Evolutionary conservation across 1,140 invertebrate genomes (phyloP).

Genomic region (Danaus plexippus): DNA sequence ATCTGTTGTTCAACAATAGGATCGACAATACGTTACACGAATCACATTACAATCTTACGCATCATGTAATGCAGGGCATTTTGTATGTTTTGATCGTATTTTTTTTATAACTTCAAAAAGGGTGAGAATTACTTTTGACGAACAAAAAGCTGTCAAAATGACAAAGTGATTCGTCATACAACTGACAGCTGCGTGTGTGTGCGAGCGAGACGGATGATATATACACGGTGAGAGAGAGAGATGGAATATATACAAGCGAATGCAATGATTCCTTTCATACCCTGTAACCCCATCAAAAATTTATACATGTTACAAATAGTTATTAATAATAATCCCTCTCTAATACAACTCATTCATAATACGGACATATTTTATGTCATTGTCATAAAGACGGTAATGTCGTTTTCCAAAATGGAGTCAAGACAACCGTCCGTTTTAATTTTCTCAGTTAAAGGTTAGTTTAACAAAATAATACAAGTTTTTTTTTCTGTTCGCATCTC

Average conservation of each 20-base stretch:
- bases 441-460: constrained; percentile 10
- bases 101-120: constrained; percentile 37
- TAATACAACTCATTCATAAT: constrained; percentile 5
- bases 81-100: constrained; percentile 2
- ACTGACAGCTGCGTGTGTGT: constrained; percentile 48
- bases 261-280: constrained; percentile 6
- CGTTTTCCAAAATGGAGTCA: background rate
- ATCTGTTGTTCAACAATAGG: too few species aligned
- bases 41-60: too few species aligned
- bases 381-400: constrained; percentile 1
- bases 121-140: constrained; percentile 57
- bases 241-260: constrained; percentile 16
- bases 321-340: too few species aligned
- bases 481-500: constrained; percentile 25
- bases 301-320: too few species aligned
- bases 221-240: constrained; percentile 9
- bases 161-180: constrained; percentile 64
- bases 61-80: too few species aligned
- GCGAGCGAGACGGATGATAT: constrained; percentile 22
- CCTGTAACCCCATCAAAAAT: constrained; percentile 8
- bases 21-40: too few species aligned
- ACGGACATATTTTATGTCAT: constrained; percentile 6
- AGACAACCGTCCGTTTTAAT: background rate
- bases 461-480: constrained; percentile 16
- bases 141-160: constrained; percentile 59